A percentile compares a stretch with the other conserved stretches of the same genome.
These are phyloP conservation scores for Drosophila subquinaria DNA, from an alignment of 2,888 invertebrate species.

Conservation along the genomic window DNA sequence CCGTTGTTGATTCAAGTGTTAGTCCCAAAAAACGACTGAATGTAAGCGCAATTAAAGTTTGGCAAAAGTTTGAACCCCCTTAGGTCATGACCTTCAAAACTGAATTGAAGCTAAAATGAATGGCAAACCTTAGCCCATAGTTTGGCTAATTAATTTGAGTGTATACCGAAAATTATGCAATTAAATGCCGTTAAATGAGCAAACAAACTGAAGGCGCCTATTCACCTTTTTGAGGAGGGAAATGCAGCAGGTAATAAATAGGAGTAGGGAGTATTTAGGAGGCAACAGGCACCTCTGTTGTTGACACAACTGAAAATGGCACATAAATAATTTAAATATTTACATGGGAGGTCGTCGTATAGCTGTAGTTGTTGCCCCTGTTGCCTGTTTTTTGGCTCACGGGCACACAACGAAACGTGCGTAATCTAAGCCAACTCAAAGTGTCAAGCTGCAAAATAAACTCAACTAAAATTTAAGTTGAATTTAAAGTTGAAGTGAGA, in stretches of 20 bases:
- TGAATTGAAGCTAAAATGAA: conserved; percentile 11
- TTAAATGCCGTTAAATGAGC: conserved; percentile 74
- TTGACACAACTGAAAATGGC: conserved; percentile 71
- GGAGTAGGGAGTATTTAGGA: not conserved
- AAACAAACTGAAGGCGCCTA: conserved; percentile 56
- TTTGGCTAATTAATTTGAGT: conserved; percentile 54
- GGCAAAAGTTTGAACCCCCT: not conserved
- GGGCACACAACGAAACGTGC: conserved; percentile 57
- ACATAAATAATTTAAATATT: conserved; percentile 80
- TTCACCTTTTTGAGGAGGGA: conserved; percentile 13
- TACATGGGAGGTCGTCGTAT: conserved; percentile 49
- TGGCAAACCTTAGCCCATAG: conserved; percentile 13
- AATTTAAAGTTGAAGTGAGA: not conserved
- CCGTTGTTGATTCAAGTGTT: conserved; percentile 41
- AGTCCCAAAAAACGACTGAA: conserved; percentile 16
- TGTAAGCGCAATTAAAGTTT: conserved; percentile 37
- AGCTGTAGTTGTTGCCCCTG: conserved; percentile 18
- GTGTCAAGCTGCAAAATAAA: conserved; percentile 29
- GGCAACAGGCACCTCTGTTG: conserved; percentile 33
- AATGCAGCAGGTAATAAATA: conserved; percentile 2
- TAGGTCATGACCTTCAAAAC: conserved; percentile 36
- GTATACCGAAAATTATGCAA: conserved; percentile 71
- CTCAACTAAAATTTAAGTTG: conserved; percentile 9
- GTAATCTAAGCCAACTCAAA: conserved; percentile 51
- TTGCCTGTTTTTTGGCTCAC: conserved; percentile 2